These are phyloP conservation scores for Alligator sinensis DNA, from an alignment of 2,113 vertebrate species.

Conservation along the genomic window DNA sequence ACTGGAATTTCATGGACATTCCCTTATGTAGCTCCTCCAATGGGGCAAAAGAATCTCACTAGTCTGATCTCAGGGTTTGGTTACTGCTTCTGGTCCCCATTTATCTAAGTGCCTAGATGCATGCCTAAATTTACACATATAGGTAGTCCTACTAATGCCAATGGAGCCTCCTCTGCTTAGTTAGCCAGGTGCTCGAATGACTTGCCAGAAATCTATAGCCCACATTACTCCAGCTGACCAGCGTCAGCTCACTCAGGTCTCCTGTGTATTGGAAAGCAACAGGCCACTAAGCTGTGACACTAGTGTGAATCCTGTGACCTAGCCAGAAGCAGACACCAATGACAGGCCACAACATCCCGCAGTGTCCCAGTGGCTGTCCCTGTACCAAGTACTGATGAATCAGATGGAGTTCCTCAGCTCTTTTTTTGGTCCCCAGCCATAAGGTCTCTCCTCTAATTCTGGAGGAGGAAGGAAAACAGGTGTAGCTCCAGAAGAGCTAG, in stretches of 20 bases:
- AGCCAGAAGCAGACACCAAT: too few species aligned
- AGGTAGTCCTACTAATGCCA: not conserved
- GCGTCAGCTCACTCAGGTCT: not conserved
- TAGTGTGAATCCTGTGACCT: not conserved
- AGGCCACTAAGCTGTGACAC: not conserved
- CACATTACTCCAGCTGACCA: not conserved
- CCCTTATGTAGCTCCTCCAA: too few species aligned
- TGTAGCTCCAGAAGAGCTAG: not conserved
- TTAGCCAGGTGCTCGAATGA: not conserved
- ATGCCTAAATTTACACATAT: not conserved
- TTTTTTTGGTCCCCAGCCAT: not conserved
- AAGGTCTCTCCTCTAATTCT: not conserved
- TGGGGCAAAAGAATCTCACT: too few species aligned
- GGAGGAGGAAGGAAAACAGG: not conserved
- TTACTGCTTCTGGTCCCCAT: not conserved
- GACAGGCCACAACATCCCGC: not conserved
- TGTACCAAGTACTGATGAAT: too few species aligned
- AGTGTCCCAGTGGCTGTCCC: not conserved
- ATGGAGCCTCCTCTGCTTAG: not conserved
- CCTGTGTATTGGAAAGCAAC: not conserved
- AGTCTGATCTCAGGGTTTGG: too few species aligned
- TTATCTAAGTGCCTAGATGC: not conserved
- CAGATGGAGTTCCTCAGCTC: not conserved
- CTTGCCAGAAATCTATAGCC: not conserved
- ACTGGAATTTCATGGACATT: too few species aligned